Evolutionary conservation across 1,140 invertebrate species (phyloP).

Genomic region (Drosophila erecta): DNA sequence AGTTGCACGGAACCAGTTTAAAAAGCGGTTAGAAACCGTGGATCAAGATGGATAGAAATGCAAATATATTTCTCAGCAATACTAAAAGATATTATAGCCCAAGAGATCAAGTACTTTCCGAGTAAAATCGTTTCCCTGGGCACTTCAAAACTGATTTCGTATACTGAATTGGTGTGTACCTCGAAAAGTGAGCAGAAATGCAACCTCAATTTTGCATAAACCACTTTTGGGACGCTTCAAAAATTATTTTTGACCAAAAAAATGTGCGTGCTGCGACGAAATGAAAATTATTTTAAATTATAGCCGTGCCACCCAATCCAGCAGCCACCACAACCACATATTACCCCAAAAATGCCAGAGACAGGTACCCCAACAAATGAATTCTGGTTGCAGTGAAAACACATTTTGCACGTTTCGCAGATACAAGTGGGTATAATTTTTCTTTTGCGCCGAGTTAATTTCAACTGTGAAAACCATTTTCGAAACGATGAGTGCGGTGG

Average conservation of each 20-base stretch:
- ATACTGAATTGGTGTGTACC: conserved; percentile 20
- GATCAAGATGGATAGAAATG: too few species aligned
- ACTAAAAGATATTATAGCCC: too few species aligned
- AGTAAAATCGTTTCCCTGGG: not conserved
- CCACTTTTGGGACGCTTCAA: not conserved
- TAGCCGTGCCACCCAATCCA: conserved; percentile 20
- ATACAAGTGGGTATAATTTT: conserved; percentile 22
- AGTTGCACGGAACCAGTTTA: conserved; percentile 18
- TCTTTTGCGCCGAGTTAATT: conserved; percentile 12
- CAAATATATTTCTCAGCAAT: too few species aligned
- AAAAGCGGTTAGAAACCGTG: too few species aligned
- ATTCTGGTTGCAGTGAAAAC: conserved; percentile 12
- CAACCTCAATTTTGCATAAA: conserved; percentile 32
- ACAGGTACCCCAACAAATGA: conserved; percentile 29
- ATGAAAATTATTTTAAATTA: conserved; percentile 73
- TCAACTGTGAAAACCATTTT: conserved; percentile 10
- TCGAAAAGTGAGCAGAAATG: conserved; percentile 28
- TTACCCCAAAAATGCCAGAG: conserved; percentile 64
- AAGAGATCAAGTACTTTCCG: too few species aligned
- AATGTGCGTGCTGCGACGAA: conserved; percentile 27
- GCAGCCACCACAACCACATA: conserved; percentile 46
- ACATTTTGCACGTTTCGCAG: conserved; percentile 33
- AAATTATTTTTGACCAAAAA: conserved; percentile 8
- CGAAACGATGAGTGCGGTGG: not conserved
- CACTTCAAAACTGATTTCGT: conserved; percentile 38